Evolutionary conservation across 2,888 invertebrate species (phyloP).

Genomic region (Acanthosepion esculentum): DNA sequence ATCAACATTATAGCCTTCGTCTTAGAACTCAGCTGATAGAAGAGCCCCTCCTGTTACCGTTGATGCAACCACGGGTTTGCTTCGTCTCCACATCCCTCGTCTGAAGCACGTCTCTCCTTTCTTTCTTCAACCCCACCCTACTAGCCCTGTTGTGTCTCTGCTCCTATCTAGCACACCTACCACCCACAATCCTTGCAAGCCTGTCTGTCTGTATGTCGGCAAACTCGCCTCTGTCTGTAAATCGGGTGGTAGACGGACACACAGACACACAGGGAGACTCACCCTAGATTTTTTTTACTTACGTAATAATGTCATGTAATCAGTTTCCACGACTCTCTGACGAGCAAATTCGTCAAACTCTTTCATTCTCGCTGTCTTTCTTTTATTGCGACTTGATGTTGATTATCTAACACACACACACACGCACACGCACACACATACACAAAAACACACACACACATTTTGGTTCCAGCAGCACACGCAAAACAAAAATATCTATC

Average conservation of each 20-base stretch:
- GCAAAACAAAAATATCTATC: no score
- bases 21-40: background rate
- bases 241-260: background rate
- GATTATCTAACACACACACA: background rate
- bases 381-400: background rate
- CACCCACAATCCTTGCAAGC: background rate
- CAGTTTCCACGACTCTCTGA: background rate
- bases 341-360: background rate
- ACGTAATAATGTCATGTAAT: constrained; percentile 33
- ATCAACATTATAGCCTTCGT: background rate
- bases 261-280: background rate
- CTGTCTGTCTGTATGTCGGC: constrained; percentile 9
- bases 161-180: background rate
- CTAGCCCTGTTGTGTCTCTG: background rate
- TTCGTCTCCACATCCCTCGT: background rate
- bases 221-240: background rate
- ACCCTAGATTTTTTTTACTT: background rate
- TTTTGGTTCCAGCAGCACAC: background rate
- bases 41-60: background rate
- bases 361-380: background rate
- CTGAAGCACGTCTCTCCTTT: background rate
- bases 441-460: background rate
- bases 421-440: background rate
- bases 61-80: no score
- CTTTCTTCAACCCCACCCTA: background rate